Conservation (phyloP, 2,888 invertebrate species). For the Teinopalpus imperialis region DNA sequence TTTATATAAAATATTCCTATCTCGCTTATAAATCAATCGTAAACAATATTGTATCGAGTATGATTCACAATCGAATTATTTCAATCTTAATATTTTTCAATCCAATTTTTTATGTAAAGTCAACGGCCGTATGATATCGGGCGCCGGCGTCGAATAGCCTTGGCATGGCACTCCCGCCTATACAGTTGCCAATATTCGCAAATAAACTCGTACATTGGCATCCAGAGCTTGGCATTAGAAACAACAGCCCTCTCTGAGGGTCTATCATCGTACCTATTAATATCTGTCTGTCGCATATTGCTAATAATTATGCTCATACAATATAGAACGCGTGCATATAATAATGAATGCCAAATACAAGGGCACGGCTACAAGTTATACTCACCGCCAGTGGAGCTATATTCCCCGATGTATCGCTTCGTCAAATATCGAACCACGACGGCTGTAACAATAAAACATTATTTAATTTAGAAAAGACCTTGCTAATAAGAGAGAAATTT, state of each 20-base stretch:
- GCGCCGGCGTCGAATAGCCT: constrained; percentile 66
- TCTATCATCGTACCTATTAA: constrained; percentile 45
- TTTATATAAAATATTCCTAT: no score
- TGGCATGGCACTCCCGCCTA: constrained; percentile 59
- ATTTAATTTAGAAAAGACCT: neutral
- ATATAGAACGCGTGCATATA: constrained; percentile 19
- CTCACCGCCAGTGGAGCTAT: constrained; percentile 90
- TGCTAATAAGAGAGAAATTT: neutral
- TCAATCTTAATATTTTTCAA: neutral
- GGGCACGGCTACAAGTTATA: constrained; percentile 24
- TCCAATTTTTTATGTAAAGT: constrained; percentile 47
- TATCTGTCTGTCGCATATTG: constrained; percentile 43
- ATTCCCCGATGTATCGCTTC: constrained; percentile 90
- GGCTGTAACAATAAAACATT: constrained; percentile 86
- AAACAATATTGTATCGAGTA: no score
- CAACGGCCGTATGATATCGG: constrained; percentile 53
- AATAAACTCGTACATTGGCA: constrained; percentile 77
- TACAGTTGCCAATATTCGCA: constrained; percentile 73
- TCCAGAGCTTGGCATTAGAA: constrained; percentile 60
- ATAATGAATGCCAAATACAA: constrained; percentile 20
- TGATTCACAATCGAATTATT: neutral
- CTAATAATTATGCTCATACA: constrained; percentile 40
- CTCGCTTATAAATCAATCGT: neutral
- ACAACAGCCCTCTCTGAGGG: constrained; percentile 59
- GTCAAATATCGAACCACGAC: constrained; percentile 89